These are phyloP conservation scores for Cotesia vestalis DNA, from an alignment of 1,140 invertebrate genomes.

Conservation along the genomic window DNA sequence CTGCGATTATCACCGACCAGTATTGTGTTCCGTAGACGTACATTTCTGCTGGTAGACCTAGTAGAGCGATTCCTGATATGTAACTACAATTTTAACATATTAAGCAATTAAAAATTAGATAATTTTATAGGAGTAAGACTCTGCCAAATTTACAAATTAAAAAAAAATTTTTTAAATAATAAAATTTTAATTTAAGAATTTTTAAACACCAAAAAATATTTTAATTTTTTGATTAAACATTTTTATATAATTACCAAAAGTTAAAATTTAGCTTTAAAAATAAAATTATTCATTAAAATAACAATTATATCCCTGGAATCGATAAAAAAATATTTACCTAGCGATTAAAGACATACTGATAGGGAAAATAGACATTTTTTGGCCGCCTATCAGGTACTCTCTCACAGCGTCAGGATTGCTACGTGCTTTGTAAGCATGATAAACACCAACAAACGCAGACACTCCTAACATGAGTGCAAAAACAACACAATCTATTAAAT, in stretches of 20 bases:
- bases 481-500: slow-evolving; percentile 69
- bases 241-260: too few species aligned
- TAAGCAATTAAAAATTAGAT: too few species aligned
- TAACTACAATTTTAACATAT: slow-evolving; percentile 70
- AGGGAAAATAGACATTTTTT: slow-evolving; percentile 72
- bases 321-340: slow-evolving; percentile 60
- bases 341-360: slow-evolving; percentile 74
- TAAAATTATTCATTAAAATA: not conserved
- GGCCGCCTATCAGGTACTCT: slow-evolving; percentile 73
- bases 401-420: slow-evolving; percentile 69
- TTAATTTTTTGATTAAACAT: too few species aligned
- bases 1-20: slow-evolving; percentile 74
- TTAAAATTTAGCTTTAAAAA: not conserved
- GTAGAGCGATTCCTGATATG: slow-evolving; percentile 89
- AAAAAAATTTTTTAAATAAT: too few species aligned
- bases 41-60: slow-evolving; percentile 90
- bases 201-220: too few species aligned
- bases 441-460: slow-evolving; percentile 73
- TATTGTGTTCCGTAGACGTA: slow-evolving; percentile 88
- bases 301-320: not conserved
- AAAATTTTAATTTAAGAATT: too few species aligned
- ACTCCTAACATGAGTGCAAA: slow-evolving; percentile 71
- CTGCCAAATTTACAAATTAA: not conserved
- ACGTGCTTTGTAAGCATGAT: slow-evolving; percentile 70
- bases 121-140: too few species aligned